Evolutionary conservation across 2,797 vertebrate genomes (phyloP), one percentile per base, ranked within the genome.

Genomic region (Gobio occitaniae): DNA sequence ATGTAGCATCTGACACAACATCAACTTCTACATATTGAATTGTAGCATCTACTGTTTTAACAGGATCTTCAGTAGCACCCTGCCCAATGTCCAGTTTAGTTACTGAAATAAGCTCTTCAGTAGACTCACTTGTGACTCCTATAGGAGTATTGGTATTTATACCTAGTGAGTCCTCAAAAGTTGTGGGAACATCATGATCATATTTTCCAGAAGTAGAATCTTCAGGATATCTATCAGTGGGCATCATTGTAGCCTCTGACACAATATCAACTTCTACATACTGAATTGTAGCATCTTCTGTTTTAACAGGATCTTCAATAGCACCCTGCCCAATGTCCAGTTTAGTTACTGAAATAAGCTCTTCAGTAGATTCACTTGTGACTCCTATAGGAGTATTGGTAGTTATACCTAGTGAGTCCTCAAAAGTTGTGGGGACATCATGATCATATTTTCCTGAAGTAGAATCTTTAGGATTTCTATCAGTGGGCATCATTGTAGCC

Each of bases 151-250:
- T 65, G 41, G 16, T 79, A 29, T 5, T 50, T 21, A 50, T 52
- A 15, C 29, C 11, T 15, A 21, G 44, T 3, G 66, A 68, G 36
- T 77, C 52, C 52, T 41, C 19, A 32, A 29, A 48, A 63, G 11
- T 16, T 52, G 65, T 41, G 11, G 50, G 56, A 68, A 56, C 75
- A 8, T 25, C 36, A 70, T 61, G 66, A 59, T 79, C 50, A 29
- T 59, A 56, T n/a, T 83, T 50, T 15, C 87, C 89, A 59, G 82
- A 87, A 1, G 70, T 80, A 2, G 80, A 88, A 66, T 92, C 86
- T 59, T 89, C 69, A 36, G 52, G 71, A 16, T 59, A 74, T 50
- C 85, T 48, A 48, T 85, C 80, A 25, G 44, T 82, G 16, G 13
- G 7, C 16, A 69, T 47, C 21, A 76, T 25, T 50, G 71, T 84